Percentiles rank a stretch among this genome's conserved stretches.
phyloP scores from a whole-genome alignment of 2,797 vertebrate species.

The Trachops cirrhosus region DNA sequence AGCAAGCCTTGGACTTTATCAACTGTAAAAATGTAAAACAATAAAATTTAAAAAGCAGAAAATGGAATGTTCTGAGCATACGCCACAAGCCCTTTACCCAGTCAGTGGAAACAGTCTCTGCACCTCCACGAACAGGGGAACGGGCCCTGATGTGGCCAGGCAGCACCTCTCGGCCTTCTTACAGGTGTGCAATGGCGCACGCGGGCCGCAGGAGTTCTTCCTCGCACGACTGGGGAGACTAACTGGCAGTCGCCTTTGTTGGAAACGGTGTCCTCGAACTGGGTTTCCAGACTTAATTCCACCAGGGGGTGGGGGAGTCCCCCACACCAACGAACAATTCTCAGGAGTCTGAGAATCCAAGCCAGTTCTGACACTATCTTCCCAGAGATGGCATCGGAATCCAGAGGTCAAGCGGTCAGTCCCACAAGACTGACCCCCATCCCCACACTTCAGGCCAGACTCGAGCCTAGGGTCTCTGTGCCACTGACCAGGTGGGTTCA shows the following conservation, averaged over 20 bases:
- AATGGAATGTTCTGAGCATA: background rate
- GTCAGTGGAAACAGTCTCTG: background rate
- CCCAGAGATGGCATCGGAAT: background rate
- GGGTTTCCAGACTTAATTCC: background rate
- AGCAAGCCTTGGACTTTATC: slow-evolving; percentile 82
- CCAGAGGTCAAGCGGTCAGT: background rate
- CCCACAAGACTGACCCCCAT: background rate
- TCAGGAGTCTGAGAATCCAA: background rate
- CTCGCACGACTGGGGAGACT: background rate
- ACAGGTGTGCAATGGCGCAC: no score
- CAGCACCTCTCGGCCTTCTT: background rate
- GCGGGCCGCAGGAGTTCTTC: background rate
- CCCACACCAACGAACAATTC: background rate
- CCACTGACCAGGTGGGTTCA: background rate
- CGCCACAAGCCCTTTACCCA: background rate
- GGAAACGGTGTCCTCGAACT: background rate
- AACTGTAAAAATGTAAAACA: slow-evolving; percentile 73
- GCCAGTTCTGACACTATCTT: background rate
- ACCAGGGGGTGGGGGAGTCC: background rate
- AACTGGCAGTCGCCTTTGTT: background rate
- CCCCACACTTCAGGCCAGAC: background rate
- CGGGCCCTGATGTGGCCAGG: background rate
- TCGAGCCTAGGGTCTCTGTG: background rate
- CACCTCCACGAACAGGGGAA: background rate
- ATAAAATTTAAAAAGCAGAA: background rate